Evolutionary conservation across 2,888 invertebrate genomes (phyloP).

Genomic region (Baccha elongata): DNA sequence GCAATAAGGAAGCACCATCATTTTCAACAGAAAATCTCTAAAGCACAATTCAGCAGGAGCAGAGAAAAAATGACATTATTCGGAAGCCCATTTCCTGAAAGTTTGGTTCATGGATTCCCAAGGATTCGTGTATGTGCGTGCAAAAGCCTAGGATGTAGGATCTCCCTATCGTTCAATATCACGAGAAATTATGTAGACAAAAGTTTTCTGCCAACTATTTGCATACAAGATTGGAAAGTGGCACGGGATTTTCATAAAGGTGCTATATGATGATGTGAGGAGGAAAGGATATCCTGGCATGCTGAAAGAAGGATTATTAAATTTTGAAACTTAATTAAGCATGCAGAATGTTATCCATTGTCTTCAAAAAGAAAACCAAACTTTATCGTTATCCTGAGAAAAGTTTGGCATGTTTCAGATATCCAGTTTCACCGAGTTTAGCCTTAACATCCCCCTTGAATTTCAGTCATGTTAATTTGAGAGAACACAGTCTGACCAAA

Average conservation of each 20-base stretch:
- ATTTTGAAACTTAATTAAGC: slow-evolving; percentile 72
- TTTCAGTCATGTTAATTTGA: slow-evolving; percentile 22
- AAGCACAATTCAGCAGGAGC: background rate
- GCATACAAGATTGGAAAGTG: slow-evolving; percentile 63
- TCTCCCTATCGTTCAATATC: slow-evolving; percentile 29
- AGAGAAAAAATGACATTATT: slow-evolving; percentile 17
- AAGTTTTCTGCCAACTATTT: slow-evolving; percentile 63
- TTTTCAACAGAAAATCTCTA: background rate
- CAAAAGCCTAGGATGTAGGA: background rate
- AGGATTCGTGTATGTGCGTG: slow-evolving; percentile 20
- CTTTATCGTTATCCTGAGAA: slow-evolving; percentile 44
- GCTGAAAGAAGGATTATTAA: slow-evolving; percentile 52
- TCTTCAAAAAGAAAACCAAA: slow-evolving; percentile 30
- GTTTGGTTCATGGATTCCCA: slow-evolving; percentile 38
- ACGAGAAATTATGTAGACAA: slow-evolving; percentile 64
- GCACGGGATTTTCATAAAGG: slow-evolving; percentile 33
- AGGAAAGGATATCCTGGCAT: slow-evolving; percentile 12
- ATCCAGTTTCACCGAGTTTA: background rate
- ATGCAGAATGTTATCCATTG: slow-evolving; percentile 62
- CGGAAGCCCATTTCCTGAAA: slow-evolving; percentile 14
- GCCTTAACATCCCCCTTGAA: background rate
- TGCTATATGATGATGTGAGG: background rate
- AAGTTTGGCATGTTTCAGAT: slow-evolving; percentile 51
- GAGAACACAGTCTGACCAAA: slow-evolving; percentile 44
- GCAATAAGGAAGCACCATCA: slow-evolving; percentile 20